Base-by-base conservation (phyloP, 1,140 invertebrate species). In the Trichoplusia ni region DNA sequence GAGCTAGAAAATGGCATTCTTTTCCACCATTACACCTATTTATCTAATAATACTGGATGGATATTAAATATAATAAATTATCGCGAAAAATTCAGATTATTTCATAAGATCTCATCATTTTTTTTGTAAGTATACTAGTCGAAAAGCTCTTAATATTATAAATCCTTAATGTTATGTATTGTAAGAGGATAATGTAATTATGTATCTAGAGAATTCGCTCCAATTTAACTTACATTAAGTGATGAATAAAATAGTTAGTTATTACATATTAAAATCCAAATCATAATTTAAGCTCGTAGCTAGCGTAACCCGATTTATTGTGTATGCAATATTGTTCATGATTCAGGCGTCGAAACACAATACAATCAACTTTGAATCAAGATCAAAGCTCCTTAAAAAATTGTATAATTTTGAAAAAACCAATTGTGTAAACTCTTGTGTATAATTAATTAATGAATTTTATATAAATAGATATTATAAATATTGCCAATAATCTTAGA, bases 11-110 rank as follows among this genome's bases (percentile, higher is more conserved):
- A 81, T 82, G 77, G 74, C 67, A 49, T 49, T 23, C n/a, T n/a
- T 40, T 65, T 76, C 53, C 54, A 77, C 75, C 77, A 79, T 83
- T 81, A 87, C 44, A 84, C 75, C 81, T 86, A 86, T 85, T 79
- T 75, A 82, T 88, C 84, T 89, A 89, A 86, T 86, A 86, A 88
- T 88, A 89, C 82, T 89, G 86, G 86, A 89, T 89, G 86, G 86
- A 89, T 80, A 86, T 84, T 84, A 85, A 81, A 82, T 84, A 77
- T 80, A 83, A 79, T 84, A 86, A 85, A 82, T 80, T 81, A 82
- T 80, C 77, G 77, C 84, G 81, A 82, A 82, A 81, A 85, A 83
- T 84, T 89, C 80, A 75, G 80, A 85, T 80, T 81, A 82, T 67
- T 82, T 88, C 85, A 86, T 88, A 88, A 88, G 85, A 90, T 83